Percentiles rank a stretch among this genome's conserved stretches.
Conservation (phyloP, 2,888 invertebrate species). For the Venusia cambrica region DNA sequence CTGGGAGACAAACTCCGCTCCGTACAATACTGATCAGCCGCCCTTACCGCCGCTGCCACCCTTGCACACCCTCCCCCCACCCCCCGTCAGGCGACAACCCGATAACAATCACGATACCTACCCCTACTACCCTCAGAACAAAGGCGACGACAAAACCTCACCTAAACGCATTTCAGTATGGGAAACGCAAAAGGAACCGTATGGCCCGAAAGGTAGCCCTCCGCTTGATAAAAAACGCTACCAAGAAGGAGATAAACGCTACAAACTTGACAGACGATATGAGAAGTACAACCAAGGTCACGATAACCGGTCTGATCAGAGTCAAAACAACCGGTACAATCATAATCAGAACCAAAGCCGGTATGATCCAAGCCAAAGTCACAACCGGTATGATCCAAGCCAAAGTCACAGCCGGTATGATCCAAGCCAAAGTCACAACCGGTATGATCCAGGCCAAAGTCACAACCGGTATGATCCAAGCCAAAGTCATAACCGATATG, state of each 20-base stretch:
- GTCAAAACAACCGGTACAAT: conserved; percentile 8
- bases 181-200: conserved; percentile 19
- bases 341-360: too few species aligned
- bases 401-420: too few species aligned
- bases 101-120: conserved; percentile 18
- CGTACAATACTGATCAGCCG: conserved; percentile 32
- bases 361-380: too few species aligned
- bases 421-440: too few species aligned
- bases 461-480: too few species aligned
- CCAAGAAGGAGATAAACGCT: conserved; percentile 21
- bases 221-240: conserved; percentile 19
- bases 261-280: too few species aligned
- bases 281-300: too few species aligned
- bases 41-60: conserved; percentile 14
- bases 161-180: conserved; percentile 21
- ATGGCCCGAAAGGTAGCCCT: conserved; percentile 2
- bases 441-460: too few species aligned
- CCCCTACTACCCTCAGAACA: conserved; percentile 18
- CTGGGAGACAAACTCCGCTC: conserved; percentile 32
- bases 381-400: too few species aligned
- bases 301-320: conserved; percentile 31
- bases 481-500: too few species aligned
- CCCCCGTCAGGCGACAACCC: conserved; percentile 20
- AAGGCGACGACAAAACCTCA: conserved; percentile 18
- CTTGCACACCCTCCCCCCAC: conserved; percentile 16